Evolutionary conservation across 2,797 vertebrate genomes (phyloP), one percentile per base, ranked within the genome.

Genomic region (Tapera naevia): DNA sequence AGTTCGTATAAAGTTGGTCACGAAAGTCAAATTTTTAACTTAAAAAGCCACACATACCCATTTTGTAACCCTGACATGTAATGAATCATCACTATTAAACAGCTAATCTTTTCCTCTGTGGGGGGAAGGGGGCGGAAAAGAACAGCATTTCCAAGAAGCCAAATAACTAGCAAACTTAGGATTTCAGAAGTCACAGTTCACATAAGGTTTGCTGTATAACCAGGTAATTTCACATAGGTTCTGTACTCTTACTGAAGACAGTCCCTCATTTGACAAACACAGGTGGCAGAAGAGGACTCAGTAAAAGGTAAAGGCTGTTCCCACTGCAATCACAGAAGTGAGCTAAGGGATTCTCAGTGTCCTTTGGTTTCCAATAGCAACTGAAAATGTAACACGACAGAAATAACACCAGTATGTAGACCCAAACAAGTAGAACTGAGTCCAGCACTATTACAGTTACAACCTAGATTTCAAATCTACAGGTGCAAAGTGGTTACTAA

Each of bases 361-460:
- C 28, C 51, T 76, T n/a, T 53, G 43, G 32, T 45, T 82, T 46
- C 4, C 0, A 82, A 41, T 41, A 67, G 61, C 17, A 53, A 60
- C 86, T 67, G 51, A 79, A 67, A 71, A 39, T 0, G 0, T 5
- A 51, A 56, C 0, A 1, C 5, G 56, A 51, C 30, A 67, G 56
- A 53, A 80, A 32, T 2, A 88, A 28, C 45, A 76, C 6, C 37
- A 60, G 13, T 8, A 66, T 60, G 41, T 32, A 23, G 41, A 83
- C 56, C 18, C 32, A 76, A 43, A 35, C 23, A 71, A 60, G 61
- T 6, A 64, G 23, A 57, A 72, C 41, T 2, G 45, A 95, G 56
- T 17, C 22, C 33, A 80, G 48, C 25, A 57, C 11, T 2, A 0
- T 7, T 37, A 41, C 23, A 69, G 13, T 62, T 33, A 61, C 1